Evolutionary conservation across 1,140 invertebrate species (phyloP).

Genomic region (Magallana ariakensis): DNA sequence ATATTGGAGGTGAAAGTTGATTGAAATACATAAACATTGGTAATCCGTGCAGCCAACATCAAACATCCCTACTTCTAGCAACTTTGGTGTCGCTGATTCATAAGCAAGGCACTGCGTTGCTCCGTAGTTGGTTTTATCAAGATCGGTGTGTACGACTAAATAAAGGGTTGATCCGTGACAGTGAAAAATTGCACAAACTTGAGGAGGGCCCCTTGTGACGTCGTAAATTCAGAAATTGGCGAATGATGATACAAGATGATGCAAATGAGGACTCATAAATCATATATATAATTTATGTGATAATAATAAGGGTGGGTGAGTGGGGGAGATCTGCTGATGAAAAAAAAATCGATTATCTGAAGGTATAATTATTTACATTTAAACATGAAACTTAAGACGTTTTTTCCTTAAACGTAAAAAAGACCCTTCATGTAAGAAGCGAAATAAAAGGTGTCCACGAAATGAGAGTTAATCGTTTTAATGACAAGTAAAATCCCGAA

Average conservation of each 20-base stretch:
- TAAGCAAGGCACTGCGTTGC: slow-evolving; percentile 15
- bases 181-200: slow-evolving; percentile 2
- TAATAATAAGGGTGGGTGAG: too few species aligned
- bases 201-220: too few species aligned
- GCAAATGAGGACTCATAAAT: too few species aligned
- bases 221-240: too few species aligned
- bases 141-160: background rate
- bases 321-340: too few species aligned
- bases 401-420: too few species aligned
- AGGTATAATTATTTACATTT: too few species aligned
- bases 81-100: slow-evolving; percentile 21
- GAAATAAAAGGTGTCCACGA: background rate
- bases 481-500: background rate
- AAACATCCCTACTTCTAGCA: slow-evolving; percentile 28
- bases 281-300: too few species aligned
- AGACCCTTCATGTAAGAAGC: too few species aligned
- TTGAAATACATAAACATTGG: slow-evolving; percentile 31
- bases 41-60: slow-evolving; percentile 30
- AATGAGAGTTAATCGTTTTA: background rate
- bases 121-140: background rate
- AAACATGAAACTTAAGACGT: too few species aligned
- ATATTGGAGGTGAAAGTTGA: slow-evolving; percentile 36
- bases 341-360: too few species aligned
- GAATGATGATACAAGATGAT: too few species aligned
- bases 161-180: background rate